These are phyloP conservation scores for Batillaria attramentaria DNA, from an alignment of 1,140 invertebrate species.

Conservation along the genomic window DNA sequence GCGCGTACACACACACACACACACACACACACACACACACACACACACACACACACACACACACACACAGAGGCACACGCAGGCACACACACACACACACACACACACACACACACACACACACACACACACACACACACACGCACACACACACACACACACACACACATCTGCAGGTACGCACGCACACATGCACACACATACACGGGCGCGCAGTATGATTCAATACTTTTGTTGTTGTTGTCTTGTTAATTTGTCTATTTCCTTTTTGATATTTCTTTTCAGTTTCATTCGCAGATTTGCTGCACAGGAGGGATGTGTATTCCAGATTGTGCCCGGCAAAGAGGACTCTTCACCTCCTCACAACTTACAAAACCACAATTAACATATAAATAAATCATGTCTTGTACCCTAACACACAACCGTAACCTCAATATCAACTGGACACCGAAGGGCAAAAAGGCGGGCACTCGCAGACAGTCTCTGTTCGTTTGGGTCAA, in stretches of 20 bases:
- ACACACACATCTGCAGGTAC: neutral
- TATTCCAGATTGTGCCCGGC: neutral
- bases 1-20: neutral
- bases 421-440: neutral
- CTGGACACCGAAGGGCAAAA: neutral
- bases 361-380: neutral
- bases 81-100: neutral
- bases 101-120: neutral
- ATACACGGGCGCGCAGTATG: neutral
- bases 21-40: slow-evolving; percentile 21
- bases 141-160: neutral
- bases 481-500: too few species aligned
- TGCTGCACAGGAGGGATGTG: too few species aligned
- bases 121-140: slow-evolving; percentile 16
- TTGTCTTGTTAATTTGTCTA: neutral
- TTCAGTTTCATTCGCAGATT: neutral
- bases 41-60: slow-evolving; percentile 21
- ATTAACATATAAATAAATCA: neutral
- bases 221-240: neutral
- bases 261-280: neutral
- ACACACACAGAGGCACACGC: slow-evolving; percentile 1
- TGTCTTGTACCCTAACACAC: neutral
- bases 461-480: neutral
- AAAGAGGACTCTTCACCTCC: neutral
- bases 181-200: neutral